Percentiles rank a stretch among this genome's conserved stretches.
Evolutionary conservation across 1,140 invertebrate species (phyloP).

Genomic region (Drosophila pallidifrons): DNA sequence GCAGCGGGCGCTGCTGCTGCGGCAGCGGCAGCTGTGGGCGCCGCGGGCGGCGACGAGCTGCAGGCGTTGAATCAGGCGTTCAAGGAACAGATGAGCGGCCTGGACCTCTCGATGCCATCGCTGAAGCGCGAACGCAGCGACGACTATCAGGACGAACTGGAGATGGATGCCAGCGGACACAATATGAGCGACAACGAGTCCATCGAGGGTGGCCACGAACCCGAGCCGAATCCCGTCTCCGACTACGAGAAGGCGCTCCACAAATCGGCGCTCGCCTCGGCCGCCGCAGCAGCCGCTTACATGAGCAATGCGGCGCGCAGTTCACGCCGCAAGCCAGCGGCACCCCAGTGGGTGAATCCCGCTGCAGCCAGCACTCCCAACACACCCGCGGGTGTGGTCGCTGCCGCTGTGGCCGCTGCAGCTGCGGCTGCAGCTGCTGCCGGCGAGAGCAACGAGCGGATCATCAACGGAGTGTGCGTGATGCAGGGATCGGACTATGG

Average conservation of each 20-base stretch:
- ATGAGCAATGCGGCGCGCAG: conserved; percentile 73
- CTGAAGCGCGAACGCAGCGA: conserved; percentile 90
- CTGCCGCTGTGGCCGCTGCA: conserved; percentile 10
- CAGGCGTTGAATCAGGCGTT: conserved; percentile 87
- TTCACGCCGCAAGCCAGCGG: conserved; percentile 94
- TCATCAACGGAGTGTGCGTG: conserved; percentile 96
- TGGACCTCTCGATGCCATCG: conserved; percentile 92
- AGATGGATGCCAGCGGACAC: conserved; percentile 87
- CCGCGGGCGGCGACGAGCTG: conserved; percentile 84
- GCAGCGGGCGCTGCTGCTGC: conserved; percentile 86
- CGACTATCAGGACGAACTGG: conserved; percentile 90
- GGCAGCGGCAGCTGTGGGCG: conserved; percentile 80
- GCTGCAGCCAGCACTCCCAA: conserved; percentile 85
- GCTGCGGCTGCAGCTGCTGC: conserved; percentile 8
- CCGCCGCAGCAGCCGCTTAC: conserved; percentile 64
- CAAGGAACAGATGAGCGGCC: conserved; percentile 91
- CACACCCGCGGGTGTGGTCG: conserved; percentile 24
- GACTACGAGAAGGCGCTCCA: conserved; percentile 84
- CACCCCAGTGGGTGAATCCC: conserved; percentile 98
- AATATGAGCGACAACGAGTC: conserved; percentile 92
- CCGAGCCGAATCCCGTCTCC: conserved; percentile 86
- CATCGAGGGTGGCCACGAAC: conserved; percentile 85
- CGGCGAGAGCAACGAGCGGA: conserved; percentile 89
- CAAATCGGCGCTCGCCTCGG: conserved; percentile 76
- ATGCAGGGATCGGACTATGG: conserved; percentile 91